These are phyloP conservation scores for Poeciliopsis occidentalis DNA, from an alignment of 2,113 vertebrate species.

Conservation along the genomic window DNA sequence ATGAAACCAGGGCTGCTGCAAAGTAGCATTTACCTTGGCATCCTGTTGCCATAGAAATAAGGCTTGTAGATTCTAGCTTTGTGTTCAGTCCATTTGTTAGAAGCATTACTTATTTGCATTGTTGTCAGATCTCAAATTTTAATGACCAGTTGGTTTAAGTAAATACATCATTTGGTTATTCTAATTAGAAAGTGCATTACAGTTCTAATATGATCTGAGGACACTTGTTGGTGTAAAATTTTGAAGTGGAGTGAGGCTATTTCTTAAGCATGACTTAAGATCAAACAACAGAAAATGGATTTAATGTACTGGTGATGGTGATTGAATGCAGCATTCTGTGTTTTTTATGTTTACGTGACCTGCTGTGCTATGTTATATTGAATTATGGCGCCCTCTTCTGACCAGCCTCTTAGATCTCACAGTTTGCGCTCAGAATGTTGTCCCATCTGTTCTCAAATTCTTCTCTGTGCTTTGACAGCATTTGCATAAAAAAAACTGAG, in stretches of 20 bases:
- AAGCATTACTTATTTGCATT: conserved; percentile 19
- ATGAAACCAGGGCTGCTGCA: conserved; percentile 10
- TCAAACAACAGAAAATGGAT: conserved; percentile 5
- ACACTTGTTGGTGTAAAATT: neutral
- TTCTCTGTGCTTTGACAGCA: conserved; percentile 15
- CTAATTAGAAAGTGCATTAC: conserved; percentile 14
- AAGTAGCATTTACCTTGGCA: conserved; percentile 58
- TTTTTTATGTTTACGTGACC: conserved; percentile 7
- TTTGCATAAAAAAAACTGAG: conserved; percentile 14
- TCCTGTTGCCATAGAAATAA: conserved; percentile 77
- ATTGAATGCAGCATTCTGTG: conserved; percentile 1
- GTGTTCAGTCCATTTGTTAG: conserved; percentile 41
- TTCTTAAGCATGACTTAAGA: conserved; percentile 11
- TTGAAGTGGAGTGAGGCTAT: neutral
- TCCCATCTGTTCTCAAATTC: neutral
- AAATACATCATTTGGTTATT: neutral
- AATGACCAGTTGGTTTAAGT: conserved; percentile 34
- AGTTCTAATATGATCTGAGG: conserved; percentile 5
- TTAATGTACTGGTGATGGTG: conserved; percentile 22
- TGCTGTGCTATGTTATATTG: neutral
- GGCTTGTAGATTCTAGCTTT: conserved; percentile 23
- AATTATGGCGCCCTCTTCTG: conserved; percentile 67
- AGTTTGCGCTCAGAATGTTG: conserved; percentile 12
- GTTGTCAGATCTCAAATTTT: conserved; percentile 26
- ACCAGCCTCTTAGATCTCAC: neutral